A percentile compares a stretch with the other conserved stretches of the same genome.
phyloP scores from a whole-genome alignment of 1,140 invertebrate genomes.

The Zaprionus gabonicus region DNA sequence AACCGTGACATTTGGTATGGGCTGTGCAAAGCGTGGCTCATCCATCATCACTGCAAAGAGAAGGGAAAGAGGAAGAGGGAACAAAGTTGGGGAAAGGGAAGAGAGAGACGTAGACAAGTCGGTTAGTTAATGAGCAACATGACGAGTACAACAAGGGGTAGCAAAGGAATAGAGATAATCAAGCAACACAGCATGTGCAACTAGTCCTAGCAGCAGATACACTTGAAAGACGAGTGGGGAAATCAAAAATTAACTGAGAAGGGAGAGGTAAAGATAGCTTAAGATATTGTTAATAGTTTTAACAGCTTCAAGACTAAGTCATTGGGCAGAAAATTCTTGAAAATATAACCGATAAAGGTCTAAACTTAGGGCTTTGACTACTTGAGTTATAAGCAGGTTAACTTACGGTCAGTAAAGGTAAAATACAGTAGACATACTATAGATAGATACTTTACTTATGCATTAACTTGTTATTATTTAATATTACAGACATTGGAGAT shows the following conservation, averaged over 20 bases:
- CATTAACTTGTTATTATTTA: no score
- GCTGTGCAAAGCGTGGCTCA: conserved; percentile 93
- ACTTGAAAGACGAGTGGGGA: neutral
- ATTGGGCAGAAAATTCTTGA: no score
- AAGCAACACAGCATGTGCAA: conserved; percentile 6
- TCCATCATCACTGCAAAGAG: conserved; percentile 90
- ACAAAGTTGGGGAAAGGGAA: neutral
- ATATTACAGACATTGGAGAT: neutral
- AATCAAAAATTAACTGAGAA: neutral
- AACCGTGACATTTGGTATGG: conserved; percentile 94
- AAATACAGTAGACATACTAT: neutral
- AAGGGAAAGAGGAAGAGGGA: conserved; percentile 25
- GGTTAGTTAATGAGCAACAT: conserved; percentile 69
- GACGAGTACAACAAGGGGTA: conserved; percentile 6
- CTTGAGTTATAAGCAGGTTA: neutral
- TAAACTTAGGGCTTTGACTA: neutral
- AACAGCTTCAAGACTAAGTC: neutral
- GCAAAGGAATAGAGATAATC: conserved; percentile 11
- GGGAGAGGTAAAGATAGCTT: neutral
- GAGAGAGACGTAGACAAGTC: conserved; percentile 44
- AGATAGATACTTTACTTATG: neutral
- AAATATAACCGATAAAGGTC: neutral
- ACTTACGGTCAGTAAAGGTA: neutral
- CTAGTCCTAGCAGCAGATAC: conserved; percentile 8
- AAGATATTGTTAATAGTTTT: neutral